Conservation (phyloP, 30 jellyfish, hydroid and myxozoan species). For the Morbakka virulenta region DNA sequence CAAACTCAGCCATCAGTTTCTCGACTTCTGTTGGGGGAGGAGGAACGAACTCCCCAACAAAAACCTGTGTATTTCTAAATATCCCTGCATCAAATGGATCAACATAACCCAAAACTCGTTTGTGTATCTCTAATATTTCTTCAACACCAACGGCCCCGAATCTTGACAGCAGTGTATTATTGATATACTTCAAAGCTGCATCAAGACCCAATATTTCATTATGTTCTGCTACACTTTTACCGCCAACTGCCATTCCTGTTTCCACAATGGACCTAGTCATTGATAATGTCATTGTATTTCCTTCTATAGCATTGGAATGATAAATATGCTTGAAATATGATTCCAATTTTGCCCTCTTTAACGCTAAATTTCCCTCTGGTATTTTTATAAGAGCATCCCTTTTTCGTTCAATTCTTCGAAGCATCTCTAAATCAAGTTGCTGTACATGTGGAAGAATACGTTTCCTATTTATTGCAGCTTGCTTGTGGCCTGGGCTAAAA, state of each 20-base stretch:
- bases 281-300: slow-evolving; percentile 96
- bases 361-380: slow-evolving; percentile 94
- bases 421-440: slow-evolving; percentile 80
- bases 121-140: slow-evolving; percentile 84
- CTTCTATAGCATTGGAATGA: slow-evolving; percentile 95
- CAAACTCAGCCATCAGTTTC: slow-evolving; percentile 68
- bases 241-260: slow-evolving; percentile 96
- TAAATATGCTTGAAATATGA: slow-evolving; percentile 82
- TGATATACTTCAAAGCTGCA: slow-evolving; percentile 82
- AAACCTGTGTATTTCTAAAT: slow-evolving; percentile 85
- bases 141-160: slow-evolving; percentile 73
- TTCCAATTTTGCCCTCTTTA: slow-evolving; percentile 87
- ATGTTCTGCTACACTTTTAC: slow-evolving; percentile 90
- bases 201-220: slow-evolving; percentile 93
- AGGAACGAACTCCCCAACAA: slow-evolving; percentile 92
- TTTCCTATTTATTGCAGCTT: slow-evolving; percentile 63
- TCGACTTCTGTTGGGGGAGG: slow-evolving; percentile 85
- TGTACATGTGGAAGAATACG: slow-evolving; percentile 79
- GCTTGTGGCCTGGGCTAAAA: slow-evolving; percentile 72
- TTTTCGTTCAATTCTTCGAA: slow-evolving; percentile 73
- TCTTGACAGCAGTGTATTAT: slow-evolving; percentile 61
- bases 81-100: slow-evolving; percentile 95
- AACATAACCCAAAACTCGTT: slow-evolving; percentile 85
- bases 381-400: slow-evolving; percentile 84
- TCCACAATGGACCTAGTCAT: slow-evolving; percentile 97